Conservation (phyloP, 2,113 vertebrate genomes). For the Naja naja region DNA sequence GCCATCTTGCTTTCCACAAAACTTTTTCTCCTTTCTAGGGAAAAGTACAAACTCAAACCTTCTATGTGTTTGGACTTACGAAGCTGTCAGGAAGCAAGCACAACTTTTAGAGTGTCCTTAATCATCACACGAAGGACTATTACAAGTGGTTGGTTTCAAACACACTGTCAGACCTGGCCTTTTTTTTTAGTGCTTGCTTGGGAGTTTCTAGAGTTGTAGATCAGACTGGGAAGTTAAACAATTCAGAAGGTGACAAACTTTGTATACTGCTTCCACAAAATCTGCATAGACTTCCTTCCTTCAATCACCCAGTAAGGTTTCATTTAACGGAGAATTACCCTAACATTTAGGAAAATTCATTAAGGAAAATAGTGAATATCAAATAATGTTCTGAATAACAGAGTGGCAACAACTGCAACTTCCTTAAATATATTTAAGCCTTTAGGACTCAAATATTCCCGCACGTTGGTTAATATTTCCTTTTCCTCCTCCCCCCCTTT, state of each 20-base stretch:
- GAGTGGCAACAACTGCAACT: not conserved
- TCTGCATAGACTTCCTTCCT: not conserved
- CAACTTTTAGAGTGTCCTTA: not conserved
- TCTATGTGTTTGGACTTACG: not conserved
- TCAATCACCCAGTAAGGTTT: not conserved
- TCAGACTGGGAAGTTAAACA: not conserved
- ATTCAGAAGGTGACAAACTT: not conserved
- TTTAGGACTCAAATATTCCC: not conserved
- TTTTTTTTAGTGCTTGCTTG: not conserved
- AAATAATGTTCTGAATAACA: not conserved
- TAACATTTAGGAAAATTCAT: not conserved
- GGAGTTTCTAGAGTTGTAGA: not conserved
- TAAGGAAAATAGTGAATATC: not conserved
- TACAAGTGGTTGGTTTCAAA: not conserved
- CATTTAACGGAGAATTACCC: not conserved
- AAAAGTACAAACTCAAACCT: not conserved
- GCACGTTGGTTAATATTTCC: not conserved
- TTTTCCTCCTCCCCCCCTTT: not conserved
- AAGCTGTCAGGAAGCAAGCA: not conserved
- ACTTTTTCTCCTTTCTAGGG: not conserved
- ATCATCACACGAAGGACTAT: not conserved
- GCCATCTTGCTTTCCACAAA: not conserved
- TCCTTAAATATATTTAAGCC: not conserved
- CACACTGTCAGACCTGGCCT: not conserved
- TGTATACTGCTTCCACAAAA: not conserved